A percentile compares a stretch with the other conserved stretches of the same genome.
These are phyloP conservation scores for Leptopterna dolabrata DNA, from an alignment of 2,888 invertebrate genomes.

Conservation along the genomic window DNA sequence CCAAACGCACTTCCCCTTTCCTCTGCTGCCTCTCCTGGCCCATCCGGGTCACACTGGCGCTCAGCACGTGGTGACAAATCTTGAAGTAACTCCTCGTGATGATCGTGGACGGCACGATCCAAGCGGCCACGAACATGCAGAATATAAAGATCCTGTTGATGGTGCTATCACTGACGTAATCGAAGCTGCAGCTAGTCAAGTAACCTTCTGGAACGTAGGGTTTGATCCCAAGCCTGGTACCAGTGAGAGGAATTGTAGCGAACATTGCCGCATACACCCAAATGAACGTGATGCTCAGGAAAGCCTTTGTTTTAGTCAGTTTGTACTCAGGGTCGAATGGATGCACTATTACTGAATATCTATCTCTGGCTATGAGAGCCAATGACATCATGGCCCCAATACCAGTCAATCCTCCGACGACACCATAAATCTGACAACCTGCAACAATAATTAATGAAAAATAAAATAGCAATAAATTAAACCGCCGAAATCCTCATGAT, in stretches of 20 bases:
- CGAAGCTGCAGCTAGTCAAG: conserved; percentile 86
- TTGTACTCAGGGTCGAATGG: conserved; percentile 78
- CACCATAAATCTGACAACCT: conserved; percentile 85
- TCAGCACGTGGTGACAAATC: conserved; percentile 73
- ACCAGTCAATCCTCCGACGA: conserved; percentile 83
- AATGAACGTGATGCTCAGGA: conserved; percentile 73
- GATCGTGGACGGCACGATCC: conserved; percentile 77
- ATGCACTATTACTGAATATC: conserved; percentile 86
- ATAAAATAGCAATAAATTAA: neutral
- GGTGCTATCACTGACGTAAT: conserved; percentile 77
- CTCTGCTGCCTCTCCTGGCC: conserved; percentile 72
- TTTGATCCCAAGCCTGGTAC: conserved; percentile 75
- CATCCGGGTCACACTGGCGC: conserved; percentile 58
- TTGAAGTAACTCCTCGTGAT: conserved; percentile 80
- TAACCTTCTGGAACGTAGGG: conserved; percentile 82
- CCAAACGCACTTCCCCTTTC: conserved; percentile 77
- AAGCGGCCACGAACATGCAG: conserved; percentile 80
- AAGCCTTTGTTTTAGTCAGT: conserved; percentile 73
- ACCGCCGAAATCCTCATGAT: too few relatives aligned
- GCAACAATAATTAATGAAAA: conserved; percentile 63
- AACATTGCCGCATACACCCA: conserved; percentile 82
- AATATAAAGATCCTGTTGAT: conserved; percentile 77
- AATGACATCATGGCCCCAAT: conserved; percentile 84
- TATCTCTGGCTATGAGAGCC: conserved; percentile 82
- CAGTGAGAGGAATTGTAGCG: conserved; percentile 76